Evolutionary conservation across 2,888 invertebrate species (phyloP), one percentile per base, ranked within the genome.

Genomic region (Stenotaenia linearis): DNA sequence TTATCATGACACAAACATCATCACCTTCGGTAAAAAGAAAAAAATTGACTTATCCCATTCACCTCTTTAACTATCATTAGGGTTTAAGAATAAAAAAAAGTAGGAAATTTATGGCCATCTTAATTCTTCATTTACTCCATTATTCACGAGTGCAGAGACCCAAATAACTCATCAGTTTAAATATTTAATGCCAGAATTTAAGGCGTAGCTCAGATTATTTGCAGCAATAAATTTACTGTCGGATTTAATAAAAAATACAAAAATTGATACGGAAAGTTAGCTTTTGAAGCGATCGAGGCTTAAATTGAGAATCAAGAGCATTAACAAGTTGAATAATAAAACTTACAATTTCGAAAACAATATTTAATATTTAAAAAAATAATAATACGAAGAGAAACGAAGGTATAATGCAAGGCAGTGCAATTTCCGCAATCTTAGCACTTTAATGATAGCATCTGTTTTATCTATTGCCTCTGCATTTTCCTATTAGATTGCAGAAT

Each of bases 141-240:
- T 56, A 56, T 56, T 56, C 56, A 56, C 56, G n/a, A n/a, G n/a
- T 56, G 23, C 56, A 15, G 18, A n/a, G 56, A 23, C 18, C n/a
- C 56, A 56, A 56, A 56, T 56, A 56, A 56, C 56, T 56, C 56
- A 56, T 56, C 56, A 56, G 56, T 56, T 56, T 56, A 56, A 56
- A 56, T 56, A 56, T 56, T 56, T 56, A 56, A 56, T 56, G 56
- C 56, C 23, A 23, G 56, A 56, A 56, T 56, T 56, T 56, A 56
- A 56, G n/a, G 56, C 56, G 9, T n/a, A 18, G 56, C 56, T 56
- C 56, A 56, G 56, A 56, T 56, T 56, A n/a, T 56, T 56, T 56
- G 56, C 56, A 1, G 56, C 9, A 4, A 56, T 56, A 56, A 56
- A 56, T 56, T 56, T 56, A 18, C 23, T n/a, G 56, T 56, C 56